Base-by-base conservation (phyloP, 2,797 vertebrate species). In the Labeo calbasu region DNA sequence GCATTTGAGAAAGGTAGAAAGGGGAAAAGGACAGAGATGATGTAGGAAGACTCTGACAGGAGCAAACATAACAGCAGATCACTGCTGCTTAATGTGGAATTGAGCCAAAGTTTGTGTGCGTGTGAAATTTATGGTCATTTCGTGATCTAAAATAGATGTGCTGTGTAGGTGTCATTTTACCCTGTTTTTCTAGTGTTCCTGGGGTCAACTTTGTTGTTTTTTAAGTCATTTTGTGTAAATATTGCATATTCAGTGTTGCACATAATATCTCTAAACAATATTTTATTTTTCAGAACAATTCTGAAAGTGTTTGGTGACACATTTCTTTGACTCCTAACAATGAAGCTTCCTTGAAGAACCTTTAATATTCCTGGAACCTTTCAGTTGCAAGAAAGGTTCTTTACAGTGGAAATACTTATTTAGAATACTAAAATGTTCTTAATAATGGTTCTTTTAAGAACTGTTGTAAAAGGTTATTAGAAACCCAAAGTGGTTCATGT, bases 1-100 rank as follows among this genome's bases (percentile, higher is more conserved):
- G 77, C 53, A 78, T 81, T 77, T 70, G 53, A 83, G 53, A 66
- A 78, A 78, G 65, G 43, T 71, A 69, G n/a, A 25, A 81, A 1
- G 14, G n/a, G 9, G 17, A 70, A 69, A 71, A 71, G 55, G 63
- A 69, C 23, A 66, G 48, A 28, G 48, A 53, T 32, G 51, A 46
- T 63, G 40, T 65, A 78, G 80, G 75, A 82, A 43, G 66, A 76
- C 59, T 80, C 17, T 75, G 28, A 79, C 57, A 51, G 69, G 57
- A 76, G 78, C 71, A 85, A 77, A 81, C 40, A 77, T 76, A 57
- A 77, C 71, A 65, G 43, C 0, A 17, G 50, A 48, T 84, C 65
- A 59, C 23, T 72, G 32, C 43, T 51, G 77, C 77, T 72, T 68
- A 79, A 46, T 28, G 77, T 71, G 57, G 68, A 68, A 46, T 12